Evolutionary conservation across 2,888 invertebrate species (phyloP).

Genomic region (Volucella inanis): DNA sequence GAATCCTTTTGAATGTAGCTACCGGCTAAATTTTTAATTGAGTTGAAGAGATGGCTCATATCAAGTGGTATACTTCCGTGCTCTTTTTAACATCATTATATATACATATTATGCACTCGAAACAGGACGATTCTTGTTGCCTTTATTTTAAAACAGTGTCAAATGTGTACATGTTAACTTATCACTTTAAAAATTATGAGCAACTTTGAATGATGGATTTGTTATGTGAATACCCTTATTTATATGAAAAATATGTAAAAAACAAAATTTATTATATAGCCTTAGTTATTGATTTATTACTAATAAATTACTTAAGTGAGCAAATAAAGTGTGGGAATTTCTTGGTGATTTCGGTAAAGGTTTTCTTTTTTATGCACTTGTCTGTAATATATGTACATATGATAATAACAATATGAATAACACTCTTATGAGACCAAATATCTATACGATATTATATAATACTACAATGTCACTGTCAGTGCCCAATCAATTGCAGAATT

Average conservation of each 20-base stretch:
- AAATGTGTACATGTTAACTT: slow-evolving; percentile 3
- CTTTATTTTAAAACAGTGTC: slow-evolving; percentile 15
- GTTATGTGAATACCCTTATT: not conserved
- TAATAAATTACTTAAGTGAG: not conserved
- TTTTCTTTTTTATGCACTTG: no score
- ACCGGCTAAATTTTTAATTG: slow-evolving; percentile 82
- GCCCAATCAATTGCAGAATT: no score
- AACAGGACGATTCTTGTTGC: slow-evolving; percentile 7
- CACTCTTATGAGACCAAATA: no score
- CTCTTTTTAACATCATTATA: slow-evolving; percentile 45
- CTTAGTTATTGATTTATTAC: not conserved
- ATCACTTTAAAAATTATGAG: slow-evolving; percentile 12
- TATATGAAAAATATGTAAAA: not conserved
- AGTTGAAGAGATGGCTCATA: slow-evolving; percentile 80
- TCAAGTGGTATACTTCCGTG: slow-evolving; percentile 38
- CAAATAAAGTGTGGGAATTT: no score
- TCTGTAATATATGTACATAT: no score
- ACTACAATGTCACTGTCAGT: no score
- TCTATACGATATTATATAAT: no score
- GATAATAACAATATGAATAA: no score
- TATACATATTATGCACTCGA: not conserved
- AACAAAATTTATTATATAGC: not conserved
- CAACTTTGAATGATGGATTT: slow-evolving; percentile 6
- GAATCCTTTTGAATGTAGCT: slow-evolving; percentile 75
- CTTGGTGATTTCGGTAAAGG: no score